These are phyloP conservation scores for Thaumetopoea pityocampa DNA, from an alignment of 1,140 invertebrate genomes.

Conservation along the genomic window DNA sequence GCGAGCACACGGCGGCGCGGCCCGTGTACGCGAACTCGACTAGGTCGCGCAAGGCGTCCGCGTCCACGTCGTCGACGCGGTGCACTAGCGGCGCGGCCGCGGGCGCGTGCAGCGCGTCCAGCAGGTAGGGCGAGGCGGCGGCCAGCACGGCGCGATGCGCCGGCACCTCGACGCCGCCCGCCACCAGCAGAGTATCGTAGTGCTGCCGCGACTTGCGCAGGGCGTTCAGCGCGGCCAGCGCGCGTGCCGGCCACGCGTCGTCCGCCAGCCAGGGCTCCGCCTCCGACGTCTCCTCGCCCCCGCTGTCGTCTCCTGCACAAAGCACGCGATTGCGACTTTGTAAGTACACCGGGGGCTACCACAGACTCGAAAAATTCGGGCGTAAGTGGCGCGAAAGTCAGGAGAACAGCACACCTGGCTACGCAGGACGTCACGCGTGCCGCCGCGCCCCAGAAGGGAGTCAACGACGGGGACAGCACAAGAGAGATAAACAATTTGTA, in stretches of 20 bases:
- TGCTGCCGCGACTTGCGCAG: conserved; percentile 86
- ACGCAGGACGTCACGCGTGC: too few relatives aligned
- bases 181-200: conserved; percentile 87
- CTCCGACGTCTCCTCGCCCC: conserved; percentile 27
- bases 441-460: too few relatives aligned
- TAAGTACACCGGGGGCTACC: not conserved
- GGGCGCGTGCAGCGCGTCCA: conserved; percentile 85
- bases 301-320: conserved; percentile 35
- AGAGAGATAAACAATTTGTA: too few relatives aligned
- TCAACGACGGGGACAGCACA: too few relatives aligned
- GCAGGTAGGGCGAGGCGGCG: conserved; percentile 85
- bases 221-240: conserved; percentile 81
- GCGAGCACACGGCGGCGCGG: conserved; percentile 59
- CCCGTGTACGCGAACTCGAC: conserved; percentile 89
- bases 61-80: conserved; percentile 49
- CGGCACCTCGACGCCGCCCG: conserved; percentile 84
- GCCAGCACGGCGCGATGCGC: conserved; percentile 87
- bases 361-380: too few relatives aligned
- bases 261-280: conserved; percentile 46
- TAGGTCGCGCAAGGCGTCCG: conserved; percentile 82
- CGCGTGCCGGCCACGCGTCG: conserved; percentile 73
- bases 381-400: not conserved
- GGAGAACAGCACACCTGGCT: too few relatives aligned
- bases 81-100: conserved; percentile 52
- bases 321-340: not conserved